Evolutionary conservation across 2,888 invertebrate species (phyloP).

Genomic region (Serrognathus titanus): DNA sequence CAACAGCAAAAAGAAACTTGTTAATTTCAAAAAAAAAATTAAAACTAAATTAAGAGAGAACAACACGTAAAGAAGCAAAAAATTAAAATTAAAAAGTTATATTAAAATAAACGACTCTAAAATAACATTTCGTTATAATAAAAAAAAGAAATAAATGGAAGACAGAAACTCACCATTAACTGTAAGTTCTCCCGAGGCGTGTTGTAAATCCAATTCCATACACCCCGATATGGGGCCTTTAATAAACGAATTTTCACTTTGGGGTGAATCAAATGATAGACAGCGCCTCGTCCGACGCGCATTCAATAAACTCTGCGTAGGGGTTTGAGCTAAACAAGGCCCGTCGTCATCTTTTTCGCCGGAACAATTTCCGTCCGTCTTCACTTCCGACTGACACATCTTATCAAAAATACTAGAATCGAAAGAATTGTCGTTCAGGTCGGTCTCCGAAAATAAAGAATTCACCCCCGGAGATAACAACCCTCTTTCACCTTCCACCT

Average conservation of each 20-base stretch:
- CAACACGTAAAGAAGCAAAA: too few relatives aligned
- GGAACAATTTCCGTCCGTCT: not conserved
- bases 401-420: constrained; percentile 16
- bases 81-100: too few relatives aligned
- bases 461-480: not conserved
- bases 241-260: constrained; percentile 21
- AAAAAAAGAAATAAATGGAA: not conserved
- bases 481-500: not conserved
- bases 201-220: constrained; percentile 46
- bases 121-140: too few relatives aligned
- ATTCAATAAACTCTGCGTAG: not conserved
- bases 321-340: constrained; percentile 3
- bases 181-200: constrained; percentile 38
- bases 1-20: constrained; percentile 2
- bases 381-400: not conserved
- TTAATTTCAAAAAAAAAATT: too few relatives aligned
- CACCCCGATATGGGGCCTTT: constrained; percentile 36
- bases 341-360: not conserved
- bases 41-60: too few relatives aligned
- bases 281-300: constrained; percentile 43
- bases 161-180: constrained; percentile 46
- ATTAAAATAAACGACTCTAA: too few relatives aligned
- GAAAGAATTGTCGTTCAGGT: constrained; percentile 17
- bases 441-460: not conserved
- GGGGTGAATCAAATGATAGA: constrained; percentile 46